These are phyloP conservation scores for Botia kubotai DNA, from an alignment of 2,797 vertebrate species.

Conservation along the genomic window DNA sequence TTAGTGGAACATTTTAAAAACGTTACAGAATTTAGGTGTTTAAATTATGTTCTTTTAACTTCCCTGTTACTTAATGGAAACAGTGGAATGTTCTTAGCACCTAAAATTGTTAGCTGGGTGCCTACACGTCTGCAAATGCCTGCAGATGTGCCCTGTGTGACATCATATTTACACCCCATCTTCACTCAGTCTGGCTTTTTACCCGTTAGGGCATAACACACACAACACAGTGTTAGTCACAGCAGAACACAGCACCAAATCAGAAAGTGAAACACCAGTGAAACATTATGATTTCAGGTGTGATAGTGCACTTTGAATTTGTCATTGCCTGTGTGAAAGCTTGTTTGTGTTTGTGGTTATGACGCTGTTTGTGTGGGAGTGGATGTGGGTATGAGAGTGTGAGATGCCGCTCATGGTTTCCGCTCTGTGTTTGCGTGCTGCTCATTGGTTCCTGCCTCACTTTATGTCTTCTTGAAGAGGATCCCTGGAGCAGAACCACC, in stretches of 20 bases:
- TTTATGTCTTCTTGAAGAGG: conserved; percentile 77
- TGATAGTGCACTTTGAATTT: neutral
- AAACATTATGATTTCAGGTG: conserved; percentile 19
- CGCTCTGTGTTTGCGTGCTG: conserved; percentile 67
- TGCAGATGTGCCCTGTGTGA: neutral
- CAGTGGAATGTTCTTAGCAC: too few relatives aligned
- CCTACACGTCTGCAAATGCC: neutral
- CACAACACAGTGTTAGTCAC: neutral
- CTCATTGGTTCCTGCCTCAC: conserved; percentile 75
- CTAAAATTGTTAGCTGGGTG: neutral
- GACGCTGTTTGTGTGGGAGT: conserved; percentile 52
- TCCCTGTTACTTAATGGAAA: too few relatives aligned
- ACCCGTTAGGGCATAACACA: neutral
- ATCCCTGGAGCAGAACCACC: conserved; percentile 78
- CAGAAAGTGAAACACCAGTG: conserved; percentile 11
- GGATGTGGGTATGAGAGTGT: conserved; percentile 51
- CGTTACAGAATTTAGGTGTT: too few relatives aligned
- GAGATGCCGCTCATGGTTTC: conserved; percentile 24
- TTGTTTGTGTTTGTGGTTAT: conserved; percentile 48
- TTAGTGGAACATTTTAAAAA: too few relatives aligned
- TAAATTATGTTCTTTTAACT: too few relatives aligned
- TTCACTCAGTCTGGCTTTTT: neutral
- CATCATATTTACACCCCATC: neutral
- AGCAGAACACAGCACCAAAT: neutral
- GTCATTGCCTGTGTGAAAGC: conserved; percentile 18